These are phyloP conservation scores for Mus caroli DNA, from an alignment of 2,797 vertebrate genomes.

Conservation along the genomic window DNA sequence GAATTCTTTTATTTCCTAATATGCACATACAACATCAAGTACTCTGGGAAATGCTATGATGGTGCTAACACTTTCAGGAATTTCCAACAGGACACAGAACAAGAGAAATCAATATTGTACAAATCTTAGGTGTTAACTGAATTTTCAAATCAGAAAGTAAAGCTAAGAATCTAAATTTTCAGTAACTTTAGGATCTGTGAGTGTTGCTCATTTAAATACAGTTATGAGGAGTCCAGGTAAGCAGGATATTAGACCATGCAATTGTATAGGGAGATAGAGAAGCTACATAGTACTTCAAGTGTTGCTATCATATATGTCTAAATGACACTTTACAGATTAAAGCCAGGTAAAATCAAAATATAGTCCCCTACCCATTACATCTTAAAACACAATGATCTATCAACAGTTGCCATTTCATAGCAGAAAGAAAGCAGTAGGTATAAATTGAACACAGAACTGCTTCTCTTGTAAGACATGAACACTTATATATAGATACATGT, in stretches of 20 bases:
- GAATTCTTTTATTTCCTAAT: conserved; percentile 78
- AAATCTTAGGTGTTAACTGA: conserved; percentile 59
- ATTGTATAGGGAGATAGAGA: conserved; percentile 69
- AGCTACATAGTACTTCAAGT: conserved; percentile 72
- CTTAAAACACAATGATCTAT: conserved; percentile 80
- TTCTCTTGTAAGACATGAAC: conserved; percentile 78
- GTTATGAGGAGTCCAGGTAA: conserved; percentile 72
- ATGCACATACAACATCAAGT: conserved; percentile 82
- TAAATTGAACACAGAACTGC: conserved; percentile 77
- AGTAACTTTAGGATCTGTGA: conserved; percentile 59
- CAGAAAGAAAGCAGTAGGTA: conserved; percentile 80
- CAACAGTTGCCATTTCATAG: conserved; percentile 80
- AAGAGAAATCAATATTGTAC: conserved; percentile 70
- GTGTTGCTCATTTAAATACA: conserved; percentile 72
- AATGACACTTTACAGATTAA: conserved; percentile 76
- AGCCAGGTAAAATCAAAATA: conserved; percentile 66
- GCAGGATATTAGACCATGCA: conserved; percentile 71
- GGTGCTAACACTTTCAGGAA: conserved; percentile 71
- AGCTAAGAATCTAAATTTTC: conserved; percentile 74
- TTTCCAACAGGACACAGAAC: conserved; percentile 66
- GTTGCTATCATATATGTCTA: conserved; percentile 73
- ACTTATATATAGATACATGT: neutral
- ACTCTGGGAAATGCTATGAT: conserved; percentile 63
- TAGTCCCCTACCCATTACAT: conserved; percentile 50
- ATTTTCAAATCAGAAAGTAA: conserved; percentile 73